These are phyloP conservation scores for Arizona elegans DNA, from an alignment of 2,113 vertebrate genomes.

Conservation along the genomic window DNA sequence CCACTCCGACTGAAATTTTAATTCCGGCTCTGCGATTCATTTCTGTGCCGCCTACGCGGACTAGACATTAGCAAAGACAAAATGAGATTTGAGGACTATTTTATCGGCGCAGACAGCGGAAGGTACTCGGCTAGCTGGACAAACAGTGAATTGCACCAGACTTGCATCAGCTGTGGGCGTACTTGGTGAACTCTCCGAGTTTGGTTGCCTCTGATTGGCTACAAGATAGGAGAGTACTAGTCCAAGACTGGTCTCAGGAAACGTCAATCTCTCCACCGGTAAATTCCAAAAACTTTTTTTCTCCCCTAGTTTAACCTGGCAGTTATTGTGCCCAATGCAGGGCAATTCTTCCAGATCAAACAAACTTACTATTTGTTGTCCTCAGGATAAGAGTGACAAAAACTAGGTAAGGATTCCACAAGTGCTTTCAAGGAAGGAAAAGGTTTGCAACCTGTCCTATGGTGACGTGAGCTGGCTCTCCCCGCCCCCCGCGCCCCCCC, in stretches of 20 bases:
- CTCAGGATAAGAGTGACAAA: neutral
- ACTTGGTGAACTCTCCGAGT: neutral
- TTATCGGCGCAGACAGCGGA: conserved; percentile 10
- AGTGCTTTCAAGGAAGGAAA: too few relatives aligned
- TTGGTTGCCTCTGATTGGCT: neutral
- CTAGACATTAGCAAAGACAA: neutral
- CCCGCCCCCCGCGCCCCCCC: too few relatives aligned
- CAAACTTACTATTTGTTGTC: neutral
- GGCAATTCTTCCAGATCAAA: neutral
- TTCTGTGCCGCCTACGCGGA: neutral
- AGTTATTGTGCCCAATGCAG: neutral
- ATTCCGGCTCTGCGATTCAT: neutral
- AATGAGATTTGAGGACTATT: conserved; percentile 29
- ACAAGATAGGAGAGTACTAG: too few relatives aligned
- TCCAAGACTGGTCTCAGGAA: neutral
- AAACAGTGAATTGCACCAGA: conserved; percentile 18
- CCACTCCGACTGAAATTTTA: neutral
- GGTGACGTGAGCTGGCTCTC: too few relatives aligned
- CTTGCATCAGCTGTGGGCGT: conserved; percentile 44
- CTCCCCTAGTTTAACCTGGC: neutral
- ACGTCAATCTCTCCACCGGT: neutral
- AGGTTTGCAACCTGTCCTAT: neutral
- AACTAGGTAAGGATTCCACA: neutral
- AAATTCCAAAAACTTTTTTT: neutral
- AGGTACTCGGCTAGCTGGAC: neutral